These are phyloP conservation scores for Thecocarcelia acutangulata DNA, from an alignment of 2,888 invertebrate genomes.

Conservation along the genomic window DNA sequence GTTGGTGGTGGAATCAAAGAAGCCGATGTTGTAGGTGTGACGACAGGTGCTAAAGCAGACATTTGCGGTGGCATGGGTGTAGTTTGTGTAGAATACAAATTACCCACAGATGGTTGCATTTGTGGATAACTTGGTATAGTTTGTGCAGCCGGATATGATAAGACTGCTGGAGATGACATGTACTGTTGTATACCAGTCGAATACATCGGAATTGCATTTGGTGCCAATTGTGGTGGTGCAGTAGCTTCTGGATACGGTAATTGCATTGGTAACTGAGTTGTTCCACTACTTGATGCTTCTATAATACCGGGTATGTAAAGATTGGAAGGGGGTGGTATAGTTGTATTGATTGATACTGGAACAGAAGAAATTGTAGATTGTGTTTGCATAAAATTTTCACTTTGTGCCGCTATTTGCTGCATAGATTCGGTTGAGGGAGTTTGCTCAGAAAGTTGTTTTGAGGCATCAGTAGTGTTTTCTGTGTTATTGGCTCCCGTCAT, in stretches of 20 bases:
- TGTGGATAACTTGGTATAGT: conserved; percentile 81
- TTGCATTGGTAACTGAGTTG: conserved; percentile 65
- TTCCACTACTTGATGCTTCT: conserved; percentile 60
- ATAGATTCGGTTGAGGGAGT: conserved; percentile 5
- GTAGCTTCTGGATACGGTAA: conserved; percentile 76
- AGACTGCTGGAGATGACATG: conserved; percentile 76
- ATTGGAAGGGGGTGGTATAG: conserved; percentile 69
- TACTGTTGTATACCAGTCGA: conserved; percentile 75
- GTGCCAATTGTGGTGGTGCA: conserved; percentile 56
- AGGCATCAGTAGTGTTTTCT: neutral
- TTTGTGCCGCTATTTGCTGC: conserved; percentile 29
- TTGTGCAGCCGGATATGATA: conserved; percentile 78
- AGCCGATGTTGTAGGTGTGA: conserved; percentile 40
- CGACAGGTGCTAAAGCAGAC: conserved; percentile 61
- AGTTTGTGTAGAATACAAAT: conserved; percentile 76
- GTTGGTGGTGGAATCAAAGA: conserved; percentile 33
- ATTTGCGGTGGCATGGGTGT: conserved; percentile 77
- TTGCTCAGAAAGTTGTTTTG: conserved; percentile 16
- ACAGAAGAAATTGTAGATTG: conserved; percentile 11
- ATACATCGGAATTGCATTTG: conserved; percentile 75
- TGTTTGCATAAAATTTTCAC: conserved; percentile 14
- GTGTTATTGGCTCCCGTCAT: conserved; percentile 68
- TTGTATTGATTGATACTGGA: conserved; percentile 45
- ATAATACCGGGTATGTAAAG: conserved; percentile 76
- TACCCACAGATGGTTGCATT: conserved; percentile 78